Conservation (phyloP, 2,888 invertebrate species). For the Helleia helle region DNA sequence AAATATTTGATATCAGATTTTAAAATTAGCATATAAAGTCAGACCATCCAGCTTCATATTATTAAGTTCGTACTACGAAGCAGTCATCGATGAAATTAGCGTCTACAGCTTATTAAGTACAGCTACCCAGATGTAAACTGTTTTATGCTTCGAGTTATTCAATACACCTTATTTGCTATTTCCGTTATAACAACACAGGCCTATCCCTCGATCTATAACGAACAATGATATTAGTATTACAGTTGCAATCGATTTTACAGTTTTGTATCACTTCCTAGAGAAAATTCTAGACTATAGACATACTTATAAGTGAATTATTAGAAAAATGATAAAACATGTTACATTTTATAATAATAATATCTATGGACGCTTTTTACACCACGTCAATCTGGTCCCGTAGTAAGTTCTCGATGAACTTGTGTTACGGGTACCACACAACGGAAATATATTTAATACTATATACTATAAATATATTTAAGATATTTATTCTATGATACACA, state of each 20-base stretch:
- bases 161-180: slow-evolving; percentile 26
- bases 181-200: slow-evolving; percentile 30
- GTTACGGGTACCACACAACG: too few relatives aligned
- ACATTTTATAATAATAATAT: too few relatives aligned
- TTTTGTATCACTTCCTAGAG: slow-evolving; percentile 14
- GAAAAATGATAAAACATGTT: background rate
- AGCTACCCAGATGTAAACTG: slow-evolving; percentile 17
- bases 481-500: too few relatives aligned
- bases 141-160: slow-evolving; percentile 21
- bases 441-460: too few relatives aligned
- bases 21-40: too few relatives aligned
- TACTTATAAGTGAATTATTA: background rate
- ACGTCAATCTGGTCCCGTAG: too few relatives aligned
- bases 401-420: too few relatives aligned
- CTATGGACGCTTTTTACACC: too few relatives aligned
- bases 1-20: too few relatives aligned
- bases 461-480: too few relatives aligned
- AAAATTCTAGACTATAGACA: background rate
- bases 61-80: background rate
- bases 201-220: slow-evolving; percentile 54
- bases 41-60: too few relatives aligned
- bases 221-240: slow-evolving; percentile 67
- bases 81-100: slow-evolving; percentile 15
- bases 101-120: slow-evolving; percentile 19
- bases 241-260: slow-evolving; percentile 35